These are phyloP conservation scores for Malurus melanocephalus DNA, from an alignment of 2,113 vertebrate species.

Conservation along the genomic window DNA sequence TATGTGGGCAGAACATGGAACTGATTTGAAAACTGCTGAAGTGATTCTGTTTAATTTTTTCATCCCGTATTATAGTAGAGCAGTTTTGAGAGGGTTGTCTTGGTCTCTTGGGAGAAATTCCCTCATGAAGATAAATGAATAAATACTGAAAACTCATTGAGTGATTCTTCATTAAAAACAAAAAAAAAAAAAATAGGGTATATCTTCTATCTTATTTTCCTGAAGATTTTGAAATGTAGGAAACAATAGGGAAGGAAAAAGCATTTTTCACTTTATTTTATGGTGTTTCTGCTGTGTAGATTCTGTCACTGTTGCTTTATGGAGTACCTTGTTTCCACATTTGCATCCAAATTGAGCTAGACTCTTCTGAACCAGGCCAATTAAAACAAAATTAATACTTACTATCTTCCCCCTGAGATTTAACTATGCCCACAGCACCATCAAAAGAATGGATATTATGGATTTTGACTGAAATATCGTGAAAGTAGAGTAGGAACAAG, in stretches of 20 bases:
- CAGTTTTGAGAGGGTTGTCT: neutral
- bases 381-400: neutral
- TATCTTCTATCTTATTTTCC: neutral
- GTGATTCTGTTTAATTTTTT: slow-evolving; percentile 27
- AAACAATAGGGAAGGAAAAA: neutral
- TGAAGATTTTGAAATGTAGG: neutral
- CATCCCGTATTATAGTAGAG: neutral
- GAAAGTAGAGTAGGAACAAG: neutral
- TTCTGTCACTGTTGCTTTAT: neutral
- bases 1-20: neutral
- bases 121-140: neutral
- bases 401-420: neutral
- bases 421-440: neutral
- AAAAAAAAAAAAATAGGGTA: neutral
- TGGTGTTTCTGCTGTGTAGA: neutral
- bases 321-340: neutral
- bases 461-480: neutral
- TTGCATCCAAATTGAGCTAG: neutral
- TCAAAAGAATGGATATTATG: neutral
- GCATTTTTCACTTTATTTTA: neutral
- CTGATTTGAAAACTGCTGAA: neutral
- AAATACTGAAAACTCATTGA: slow-evolving; percentile 17
- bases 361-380: neutral
- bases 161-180: neutral
- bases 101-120: neutral